Base-by-base conservation (phyloP, 2,797 vertebrate genomes). In the Danio kyathit region DNA sequence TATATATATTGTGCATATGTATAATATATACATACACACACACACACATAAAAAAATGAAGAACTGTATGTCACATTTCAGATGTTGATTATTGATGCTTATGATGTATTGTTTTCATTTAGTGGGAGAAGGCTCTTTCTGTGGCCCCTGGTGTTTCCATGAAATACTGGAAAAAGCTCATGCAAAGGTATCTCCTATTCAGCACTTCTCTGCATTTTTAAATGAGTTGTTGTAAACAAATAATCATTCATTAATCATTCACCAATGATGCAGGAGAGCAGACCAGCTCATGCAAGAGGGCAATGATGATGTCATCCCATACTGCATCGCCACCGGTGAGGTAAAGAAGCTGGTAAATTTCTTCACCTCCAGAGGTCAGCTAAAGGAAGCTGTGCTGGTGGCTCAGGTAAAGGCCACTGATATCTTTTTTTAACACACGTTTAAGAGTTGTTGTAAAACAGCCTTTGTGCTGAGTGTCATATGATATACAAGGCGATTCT, bases 81-180 rank as follows among this genome's bases (percentile, higher is more conserved):
- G n/a, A 65, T 21, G 6, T 5, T 43, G 2, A 61, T 51, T 79
- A 17, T 38, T 10, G 9, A 57, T 71, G 52, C 69, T 17, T 79
- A 1, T 19, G 4, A 21, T 51, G 5, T 80, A 74, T n/a, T 85
- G 60, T 90, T 17, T 61, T 13, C 57, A 10, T 60, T 75, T 85
- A 99, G 98, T 99, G 97, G 98, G 97, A 99, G 89, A 98, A 96
- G 88, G 97, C 97, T 0, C 91, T 99, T 61, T 97, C 97, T 2
- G 90, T 99, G 71, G 98, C 98, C 1, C 97, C 98, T 16, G 97
- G 97, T 44, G 97, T 99, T 49, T 99, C 98, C 29, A 94, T 98
- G 96, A 97, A 96, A 84, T 99, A 99, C 80, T 99, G 98, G 98
- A 98, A 91, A 89, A 99, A 97, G 84, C 91, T 99, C 80, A 98